Base-by-base conservation (phyloP, 2,797 vertebrate genomes). In the Coccyzus lansbergi region DNA sequence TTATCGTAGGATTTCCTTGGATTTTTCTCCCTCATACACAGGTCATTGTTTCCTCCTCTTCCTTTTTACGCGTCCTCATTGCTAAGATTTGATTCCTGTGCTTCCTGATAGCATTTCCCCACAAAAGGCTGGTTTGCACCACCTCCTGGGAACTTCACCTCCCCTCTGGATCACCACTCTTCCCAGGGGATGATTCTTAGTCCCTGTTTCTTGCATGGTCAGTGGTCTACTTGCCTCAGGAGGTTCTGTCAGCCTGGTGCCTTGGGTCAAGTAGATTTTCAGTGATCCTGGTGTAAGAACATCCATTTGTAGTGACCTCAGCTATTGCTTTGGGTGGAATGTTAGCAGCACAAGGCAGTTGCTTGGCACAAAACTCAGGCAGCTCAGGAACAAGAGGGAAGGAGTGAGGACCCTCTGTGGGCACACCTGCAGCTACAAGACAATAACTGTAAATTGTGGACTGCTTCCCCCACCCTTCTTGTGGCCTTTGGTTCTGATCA, bases 1-100 rank as follows among this genome's bases (percentile, higher is more conserved):
- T n/a, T 55, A 33, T 7, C 31, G 33, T 21, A 42, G 62, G 7
- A 60, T 34, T 78, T 87, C 59, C 76, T 78, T 25, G 36, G 13
- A 52, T 28, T 79, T 36, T 49, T 65, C 88, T 55, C 0, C 0
- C 38, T 38, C 38, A 12, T 15, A 20, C 1, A 4, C 28, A 34
- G 17, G 48, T 78, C 13, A 7, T 64, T 63, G 58, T 86, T 94
- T 92, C 34, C 58, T 72, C 85, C 42, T 83, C 77, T 92, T 81
- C 87, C 64, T 84, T 78, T 82, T 63, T 72, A 52, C n/a, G 1
- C 20, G 8, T 83, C 51, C 40, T n/a, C 0, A 1, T 86, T 68
- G 53, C 74, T 81, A 29, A 81, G 65, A 44, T 79, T 65, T 24
- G n/a, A 59, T 65, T 83, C 42, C 88, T 91, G 86, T 68, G 65